Base-by-base conservation (phyloP, 2,113 vertebrate species). In the Anarrhichthys ocellatus region DNA sequence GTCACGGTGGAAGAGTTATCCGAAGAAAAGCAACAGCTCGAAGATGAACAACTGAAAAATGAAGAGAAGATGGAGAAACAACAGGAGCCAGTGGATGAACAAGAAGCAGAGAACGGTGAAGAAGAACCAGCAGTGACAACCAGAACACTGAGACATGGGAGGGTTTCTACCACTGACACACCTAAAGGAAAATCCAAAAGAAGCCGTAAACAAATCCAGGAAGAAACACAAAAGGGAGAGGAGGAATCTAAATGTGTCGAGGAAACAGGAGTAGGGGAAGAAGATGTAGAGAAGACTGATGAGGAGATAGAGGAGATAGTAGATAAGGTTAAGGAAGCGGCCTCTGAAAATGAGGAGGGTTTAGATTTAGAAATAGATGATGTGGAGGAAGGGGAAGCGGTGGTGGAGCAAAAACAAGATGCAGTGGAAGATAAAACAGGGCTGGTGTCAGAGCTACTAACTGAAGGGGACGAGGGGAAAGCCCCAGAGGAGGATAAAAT, bases 131-230 rank as follows among this genome's bases (percentile, higher is more conserved):
- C 50, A 5, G 17, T 56, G 63, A 58, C 22, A n/a, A 75, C 36
- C 75, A 74, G 22, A 72, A 32, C 44, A 17, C 59, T 80, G 40
- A 85, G 80, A 66, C 36, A 0, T 0, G 66, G 79, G 65, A 74
- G 68, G 77, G 40, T 3, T 18, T 80, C 78, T n/a, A 14, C 38
- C 11, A n/a, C 54, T 59, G 29, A 34, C 17, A 6, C 38, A 29
- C 27, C 27, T 1, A 48, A 38, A 69, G 44, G 44, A 4, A 78
- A 70, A 78, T 75, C 78, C 6, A 84, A 63, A 78, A 42, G 9
- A 64, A 27, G 13, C 17, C 0, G 1, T 22, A 80, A 75, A 80
- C 76, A 76, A 56, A 36, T 46, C 38, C 73, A 81, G 27, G 24
- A 76, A 27, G 50, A 64, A n/a, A 40, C 18, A 20, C 24, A 10